These are phyloP conservation scores for Loris lydekkerianus DNA, from an alignment of 2,797 vertebrate species.

Conservation along the genomic window DNA sequence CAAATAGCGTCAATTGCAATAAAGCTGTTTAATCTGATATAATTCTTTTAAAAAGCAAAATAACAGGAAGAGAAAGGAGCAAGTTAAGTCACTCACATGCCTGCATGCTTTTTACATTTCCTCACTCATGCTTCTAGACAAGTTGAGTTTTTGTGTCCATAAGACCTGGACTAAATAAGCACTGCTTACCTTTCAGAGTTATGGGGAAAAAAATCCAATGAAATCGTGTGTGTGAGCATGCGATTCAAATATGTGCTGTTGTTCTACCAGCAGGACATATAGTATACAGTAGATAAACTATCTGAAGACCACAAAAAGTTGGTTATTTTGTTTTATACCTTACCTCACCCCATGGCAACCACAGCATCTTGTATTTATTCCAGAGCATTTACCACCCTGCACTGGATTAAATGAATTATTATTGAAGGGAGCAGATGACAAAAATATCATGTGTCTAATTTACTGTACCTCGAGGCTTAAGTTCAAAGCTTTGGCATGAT, in stretches of 20 bases:
- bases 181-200: neutral
- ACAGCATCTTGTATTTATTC: constrained; percentile 73
- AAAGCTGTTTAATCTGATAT: neutral
- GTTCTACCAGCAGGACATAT: constrained; percentile 1
- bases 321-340: constrained; percentile 75
- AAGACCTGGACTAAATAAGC: neutral
- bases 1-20: neutral
- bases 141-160: neutral
- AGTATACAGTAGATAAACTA: constrained; percentile 36
- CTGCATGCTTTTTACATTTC: neutral
- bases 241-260: constrained; percentile 34
- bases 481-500: constrained; percentile 78
- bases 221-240: neutral
- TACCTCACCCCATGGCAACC: constrained; percentile 65
- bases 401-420: constrained; percentile 67
- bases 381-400: constrained; percentile 3
- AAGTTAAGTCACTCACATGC: neutral
- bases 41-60: constrained; percentile 39
- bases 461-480: constrained; percentile 60
- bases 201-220: neutral
- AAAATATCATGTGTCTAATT: constrained; percentile 11
- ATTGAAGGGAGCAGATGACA: constrained; percentile 73
- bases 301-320: constrained; percentile 49
- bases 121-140: neutral
- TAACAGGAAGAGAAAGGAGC: neutral